These are phyloP conservation scores for Eurosta solidaginis DNA, from an alignment of 1,140 invertebrate species.

Conservation along the genomic window DNA sequence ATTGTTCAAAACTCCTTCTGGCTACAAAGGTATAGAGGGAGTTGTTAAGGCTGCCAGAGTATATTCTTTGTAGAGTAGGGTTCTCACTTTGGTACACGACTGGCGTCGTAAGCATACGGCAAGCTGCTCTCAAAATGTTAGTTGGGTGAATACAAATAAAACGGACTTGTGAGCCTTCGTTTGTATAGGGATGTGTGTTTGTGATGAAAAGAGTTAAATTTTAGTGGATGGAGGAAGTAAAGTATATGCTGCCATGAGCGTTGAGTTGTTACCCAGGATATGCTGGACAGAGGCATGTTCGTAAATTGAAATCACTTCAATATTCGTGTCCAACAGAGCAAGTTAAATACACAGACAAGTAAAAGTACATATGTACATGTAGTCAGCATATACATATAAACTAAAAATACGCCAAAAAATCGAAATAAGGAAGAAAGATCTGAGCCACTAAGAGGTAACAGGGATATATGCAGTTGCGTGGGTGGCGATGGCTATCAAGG, in stretches of 20 bases:
- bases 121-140: too few relatives aligned
- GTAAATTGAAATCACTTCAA: conserved; percentile 60
- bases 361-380: neutral
- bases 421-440: neutral
- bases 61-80: too few relatives aligned
- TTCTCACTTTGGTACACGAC: too few relatives aligned
- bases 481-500: neutral
- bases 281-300: conserved; percentile 58
- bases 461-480: neutral
- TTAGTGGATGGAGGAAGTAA: neutral
- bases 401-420: conserved; percentile 22
- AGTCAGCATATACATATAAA: conserved; percentile 34
- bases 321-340: conserved; percentile 38
- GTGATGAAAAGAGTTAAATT: neutral
- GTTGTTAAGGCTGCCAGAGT: too few relatives aligned
- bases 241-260: neutral
- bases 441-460: neutral
- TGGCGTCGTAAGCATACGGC: too few relatives aligned
- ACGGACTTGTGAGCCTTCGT: neutral
- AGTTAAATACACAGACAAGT: conserved; percentile 21
- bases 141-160: conserved; percentile 13
- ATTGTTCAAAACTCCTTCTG: too few relatives aligned
- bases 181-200: neutral
- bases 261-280: conserved; percentile 27
- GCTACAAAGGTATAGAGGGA: too few relatives aligned